Conservation (phyloP, 1,140 invertebrate genomes). For the Drosophila watanabei region DNA sequence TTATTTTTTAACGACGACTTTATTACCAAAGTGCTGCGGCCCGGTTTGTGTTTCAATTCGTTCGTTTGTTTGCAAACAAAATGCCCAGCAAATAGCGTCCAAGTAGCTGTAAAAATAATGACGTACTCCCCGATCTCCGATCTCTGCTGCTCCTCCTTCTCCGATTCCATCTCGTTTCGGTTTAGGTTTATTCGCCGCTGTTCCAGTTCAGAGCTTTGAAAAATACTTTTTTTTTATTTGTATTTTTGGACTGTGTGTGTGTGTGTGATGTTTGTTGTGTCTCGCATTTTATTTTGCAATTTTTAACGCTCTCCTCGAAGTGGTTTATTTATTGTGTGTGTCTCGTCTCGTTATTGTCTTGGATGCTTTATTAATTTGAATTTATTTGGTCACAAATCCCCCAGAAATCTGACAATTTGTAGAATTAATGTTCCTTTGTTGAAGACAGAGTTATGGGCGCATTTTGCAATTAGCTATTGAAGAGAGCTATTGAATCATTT, state of each 20-base stretch:
- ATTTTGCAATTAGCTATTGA: background rate
- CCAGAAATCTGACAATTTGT: slow-evolving; percentile 49
- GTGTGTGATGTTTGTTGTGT: slow-evolving; percentile 23
- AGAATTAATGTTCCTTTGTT: slow-evolving; percentile 14
- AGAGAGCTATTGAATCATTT: background rate
- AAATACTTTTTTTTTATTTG: slow-evolving; percentile 20
- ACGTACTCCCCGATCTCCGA: slow-evolving; percentile 40
- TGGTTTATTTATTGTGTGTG: slow-evolving; percentile 38
- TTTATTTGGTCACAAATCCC: slow-evolving; percentile 47
- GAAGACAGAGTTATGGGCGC: background rate
- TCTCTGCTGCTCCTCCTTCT: slow-evolving; percentile 12
- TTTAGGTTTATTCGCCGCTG: slow-evolving; percentile 25
- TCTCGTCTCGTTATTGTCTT: slow-evolving; percentile 19
- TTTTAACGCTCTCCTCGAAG: slow-evolving; percentile 50
- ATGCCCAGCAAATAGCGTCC: slow-evolving; percentile 45
- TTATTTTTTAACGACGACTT: slow-evolving; percentile 76
- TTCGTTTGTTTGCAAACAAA: slow-evolving; percentile 58
- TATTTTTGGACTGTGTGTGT: slow-evolving; percentile 16
- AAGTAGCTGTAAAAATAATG: slow-evolving; percentile 68
- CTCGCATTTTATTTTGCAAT: slow-evolving; percentile 57
- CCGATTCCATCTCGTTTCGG: slow-evolving; percentile 28
- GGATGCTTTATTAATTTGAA: slow-evolving; percentile 51
- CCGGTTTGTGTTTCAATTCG: slow-evolving; percentile 44
- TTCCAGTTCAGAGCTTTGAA: slow-evolving; percentile 66
- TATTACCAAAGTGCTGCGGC: slow-evolving; percentile 55